Evolutionary conservation across 2,797 vertebrate species (phyloP).

Genomic region (Melanogrammus aeglefinus): DNA sequence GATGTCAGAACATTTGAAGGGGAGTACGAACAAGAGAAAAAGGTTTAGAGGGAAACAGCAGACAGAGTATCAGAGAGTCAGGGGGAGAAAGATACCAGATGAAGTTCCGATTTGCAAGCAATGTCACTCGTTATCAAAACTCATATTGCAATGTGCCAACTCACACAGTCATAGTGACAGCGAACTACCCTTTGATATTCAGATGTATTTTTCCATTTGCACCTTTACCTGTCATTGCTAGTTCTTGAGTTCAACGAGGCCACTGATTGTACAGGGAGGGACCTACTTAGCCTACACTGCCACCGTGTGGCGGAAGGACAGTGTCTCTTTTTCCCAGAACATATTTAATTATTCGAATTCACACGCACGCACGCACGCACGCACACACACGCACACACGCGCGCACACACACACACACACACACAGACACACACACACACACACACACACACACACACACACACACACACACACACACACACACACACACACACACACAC

Average conservation of each 20-base stretch:
- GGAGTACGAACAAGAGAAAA: background rate
- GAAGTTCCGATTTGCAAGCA: no score
- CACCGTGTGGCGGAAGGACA: background rate
- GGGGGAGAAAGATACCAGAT: background rate
- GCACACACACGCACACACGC: no score
- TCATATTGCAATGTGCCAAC: background rate
- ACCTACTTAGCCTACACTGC: background rate
- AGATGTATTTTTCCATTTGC: no score
- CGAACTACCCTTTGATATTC: no score
- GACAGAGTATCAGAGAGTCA: background rate
- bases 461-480: no score
- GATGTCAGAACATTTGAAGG: background rate
- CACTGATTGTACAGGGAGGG: no score
- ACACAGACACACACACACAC: background rate
- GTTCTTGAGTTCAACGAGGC: no score
- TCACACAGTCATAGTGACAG: no score
- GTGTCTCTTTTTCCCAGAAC: background rate
- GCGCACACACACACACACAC: background rate
- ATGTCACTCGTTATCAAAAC: background rate
- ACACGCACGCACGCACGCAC: background rate
- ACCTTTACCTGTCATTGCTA: background rate
- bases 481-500: background rate
- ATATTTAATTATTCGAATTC: background rate
- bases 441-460: background rate
- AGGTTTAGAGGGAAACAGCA: background rate